Base-by-base conservation (phyloP, 2,888 invertebrate species). In the Lathronympha strigana region DNA sequence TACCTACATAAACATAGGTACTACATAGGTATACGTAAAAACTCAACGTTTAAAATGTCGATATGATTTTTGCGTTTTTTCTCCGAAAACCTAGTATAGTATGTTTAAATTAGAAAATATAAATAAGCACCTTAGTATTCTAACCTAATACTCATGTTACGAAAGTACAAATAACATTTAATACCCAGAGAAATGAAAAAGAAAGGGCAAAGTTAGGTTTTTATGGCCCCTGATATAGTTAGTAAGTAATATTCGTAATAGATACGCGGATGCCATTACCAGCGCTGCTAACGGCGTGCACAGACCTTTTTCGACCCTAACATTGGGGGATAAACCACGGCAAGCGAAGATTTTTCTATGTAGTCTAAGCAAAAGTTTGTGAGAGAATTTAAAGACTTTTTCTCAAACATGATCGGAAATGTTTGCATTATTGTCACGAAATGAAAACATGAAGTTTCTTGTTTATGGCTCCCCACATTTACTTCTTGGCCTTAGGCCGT, bases 251-350 rank as follows among this genome's bases (percentile, higher is more conserved):
- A 40, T 2, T 40, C 21, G 50, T 31, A 49, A 28, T 49, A 49
- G 15, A 40, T 38, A 57, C 19, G 13, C 36, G 17, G 31, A 57
- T 43, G 40, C 28, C 15, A n/a, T 28, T 43, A 4, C n/a, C 13
- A 17, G 17, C 15, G 17, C 13, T 43, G 43, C 45, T 31, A 57
- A 19, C 31, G 28, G 2, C 8, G 28, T 28, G 4, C 19, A 4
- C 25, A n/a, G 43, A 45, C 57, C 57, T 45, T 57, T 57, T 57
- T 19, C 31, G 8, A 45, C 43, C 57, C 43, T 6, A 25, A 3
- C 1, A 5, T 28, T 43, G n/a, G 25, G 28, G 57, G 9, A 13
- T 4, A 15, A n/a, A 31, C 0, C 28, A 57, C 1, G 11, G 43
- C 17, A n/a, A 31, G 57, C 43, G 28, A 43, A 57, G 43, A 55